Evolutionary conservation across 2,113 vertebrate genomes (phyloP), one percentile per base, ranked within the genome.

Genomic region (Lophotis ruficrista): DNA sequence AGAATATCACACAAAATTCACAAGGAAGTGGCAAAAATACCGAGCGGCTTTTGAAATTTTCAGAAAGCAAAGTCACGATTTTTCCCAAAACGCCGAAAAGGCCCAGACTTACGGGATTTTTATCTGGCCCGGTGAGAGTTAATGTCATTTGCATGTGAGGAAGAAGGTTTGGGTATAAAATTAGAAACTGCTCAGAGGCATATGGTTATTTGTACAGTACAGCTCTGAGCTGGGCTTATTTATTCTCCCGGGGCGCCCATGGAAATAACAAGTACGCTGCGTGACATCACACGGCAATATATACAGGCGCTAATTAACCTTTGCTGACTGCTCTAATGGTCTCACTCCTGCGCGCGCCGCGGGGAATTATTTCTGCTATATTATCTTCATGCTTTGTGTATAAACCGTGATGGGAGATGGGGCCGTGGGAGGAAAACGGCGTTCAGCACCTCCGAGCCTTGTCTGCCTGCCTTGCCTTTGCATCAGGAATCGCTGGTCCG

Each of bases 21-120:
- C 43, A 15, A 25, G 61, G 47, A 82, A 28, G 5, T 4, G 13
- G 12, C 35, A 38, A 8, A 41, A 80, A 41, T 2, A 1, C 37
- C 3, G 5, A 21, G 15, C 15, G 0, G 0, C 43, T 18, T 22
- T 69, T 9, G 43, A 68, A 53, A 35, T 69, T 65, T 47, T 35
- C 17, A 1, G 47, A 25, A 12, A 35, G 50, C 48, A 23, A 66
- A 51, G 33, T 27, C 7, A 14, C 2, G 1, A 0, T 78, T 90
- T n/a, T 37, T 45, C 89, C 37, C 16, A 10, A 62, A 61, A 53
- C 3, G 33, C 65, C 48, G 41, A 16, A 83, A 80, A 21, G 1
- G n/a, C 80, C 12, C 64, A 14, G 58, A 15, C 35, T 23, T 0
- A 5, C 14, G 38, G 50, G 82, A 20, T 69, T 60, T 69, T 6